Evolutionary conservation across 2,888 invertebrate genomes (phyloP), one percentile per base, ranked within the genome.

Genomic region (Eulithis prunata): DNA sequence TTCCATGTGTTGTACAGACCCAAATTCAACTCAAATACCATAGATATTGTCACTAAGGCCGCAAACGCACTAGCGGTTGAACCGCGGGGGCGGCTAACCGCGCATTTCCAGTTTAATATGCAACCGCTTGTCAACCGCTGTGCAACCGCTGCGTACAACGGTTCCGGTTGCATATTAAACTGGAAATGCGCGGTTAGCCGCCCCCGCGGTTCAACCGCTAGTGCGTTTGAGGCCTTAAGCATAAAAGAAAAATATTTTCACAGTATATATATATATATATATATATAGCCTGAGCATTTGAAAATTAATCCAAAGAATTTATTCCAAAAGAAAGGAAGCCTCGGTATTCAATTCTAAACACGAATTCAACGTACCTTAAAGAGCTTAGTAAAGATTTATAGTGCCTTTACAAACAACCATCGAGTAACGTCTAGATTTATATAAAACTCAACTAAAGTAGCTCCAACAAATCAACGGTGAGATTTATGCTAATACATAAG

Each of bases 391-490:
- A 55, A 62, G 56, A 67, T 56, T 52, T 67, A 59, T 52, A 36
- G 47, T 38, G 43, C 47, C 36, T 57, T 53, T 41, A 47, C 53
- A 52, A 57, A 57, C 47, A 41, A 62, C 10, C 51, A 61, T 57
- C 43, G 38, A 32, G 32, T 14, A 38, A 56, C 49, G 55, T 38
- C 52, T 46, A 41, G 49, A 66, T 66, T 66, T 66, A 66, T 62
- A 41, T 41, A 10, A 14, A 65, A 60, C 65, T 57, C 14, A 51
- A 62, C 43, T 59, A 52, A 52, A 51, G 59, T 57, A 64, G 60
- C 53, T 64, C 14, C 4, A 55, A 68, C 61, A 64, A 68, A 64
- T 63, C 64, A 63, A 60, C 58, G 54, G 10, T 32, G 43, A 61
- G 54, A 64, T 61, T 68, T 57, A 64, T 67, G 61, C n/a, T 12